These are phyloP conservation scores for Macrosoma leucophasiata DNA, from an alignment of 2,888 invertebrate species.

Conservation along the genomic window DNA sequence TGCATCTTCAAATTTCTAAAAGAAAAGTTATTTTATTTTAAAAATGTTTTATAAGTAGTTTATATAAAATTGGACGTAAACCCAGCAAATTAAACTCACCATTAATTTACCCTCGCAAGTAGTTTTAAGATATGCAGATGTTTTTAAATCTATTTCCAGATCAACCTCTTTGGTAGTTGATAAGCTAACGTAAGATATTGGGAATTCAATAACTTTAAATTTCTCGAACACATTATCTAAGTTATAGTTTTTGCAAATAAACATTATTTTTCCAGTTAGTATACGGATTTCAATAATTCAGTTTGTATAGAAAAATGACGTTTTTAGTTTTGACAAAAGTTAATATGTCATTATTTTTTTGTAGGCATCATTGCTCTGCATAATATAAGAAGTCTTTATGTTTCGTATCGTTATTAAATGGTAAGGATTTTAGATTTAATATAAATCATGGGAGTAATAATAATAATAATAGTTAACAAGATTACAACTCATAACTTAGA, in stretches of 20 bases:
- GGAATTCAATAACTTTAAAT: constrained; percentile 59
- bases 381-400: no score
- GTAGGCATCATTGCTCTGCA: no score
- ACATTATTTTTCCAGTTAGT: neutral
- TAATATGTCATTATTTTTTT: no score
- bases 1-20: constrained; percentile 59
- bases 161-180: constrained; percentile 43
- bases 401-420: no score
- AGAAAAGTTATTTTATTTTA: constrained; percentile 13
- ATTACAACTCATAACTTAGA: no score
- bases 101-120: constrained; percentile 44
- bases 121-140: constrained; percentile 56
- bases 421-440: no score
- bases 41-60: neutral
- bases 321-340: no score
- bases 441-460: no score
- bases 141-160: constrained; percentile 46
- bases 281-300: constrained; percentile 2
- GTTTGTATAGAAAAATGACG: no score
- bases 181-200: constrained; percentile 52
- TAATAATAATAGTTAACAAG: no score
- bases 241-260: constrained; percentile 38
- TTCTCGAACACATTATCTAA: constrained; percentile 53
- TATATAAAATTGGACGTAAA: neutral
- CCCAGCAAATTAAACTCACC: constrained; percentile 33